These are phyloP conservation scores for Aselliscus stoliczkanus DNA, from an alignment of 2,797 vertebrate genomes.

Conservation along the genomic window DNA sequence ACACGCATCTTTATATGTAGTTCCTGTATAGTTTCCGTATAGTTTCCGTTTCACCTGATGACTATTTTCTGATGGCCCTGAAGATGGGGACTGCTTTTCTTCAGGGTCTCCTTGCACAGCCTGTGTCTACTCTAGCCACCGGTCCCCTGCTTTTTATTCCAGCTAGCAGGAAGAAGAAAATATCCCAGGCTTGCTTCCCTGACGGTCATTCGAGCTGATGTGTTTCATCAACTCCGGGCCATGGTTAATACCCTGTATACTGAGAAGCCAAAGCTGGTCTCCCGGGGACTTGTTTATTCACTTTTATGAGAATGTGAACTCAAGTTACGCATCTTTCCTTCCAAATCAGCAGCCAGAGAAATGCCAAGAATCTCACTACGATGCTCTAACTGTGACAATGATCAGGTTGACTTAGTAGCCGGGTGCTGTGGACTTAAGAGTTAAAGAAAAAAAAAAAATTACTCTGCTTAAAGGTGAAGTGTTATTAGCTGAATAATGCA, in stretches of 20 bases:
- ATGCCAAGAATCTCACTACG: not conserved
- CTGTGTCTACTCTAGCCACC: rapidly evolving
- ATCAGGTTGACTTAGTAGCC: not conserved
- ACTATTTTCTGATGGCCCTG: not conserved
- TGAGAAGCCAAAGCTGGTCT: not conserved
- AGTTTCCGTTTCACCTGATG: not conserved
- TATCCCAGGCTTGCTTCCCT: not conserved
- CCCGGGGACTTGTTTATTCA: not conserved
- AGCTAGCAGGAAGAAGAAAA: not conserved
- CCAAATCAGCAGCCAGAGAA: not conserved
- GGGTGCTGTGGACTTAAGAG: not conserved
- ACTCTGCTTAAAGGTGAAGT: not conserved
- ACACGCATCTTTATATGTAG: not conserved
- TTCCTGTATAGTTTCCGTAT: not conserved
- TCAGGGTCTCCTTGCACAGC: not conserved
- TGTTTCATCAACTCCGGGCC: not conserved
- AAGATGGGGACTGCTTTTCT: rapidly evolving
- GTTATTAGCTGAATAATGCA: not conserved
- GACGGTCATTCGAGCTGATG: not conserved
- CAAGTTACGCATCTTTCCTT: slow-evolving; percentile 15
- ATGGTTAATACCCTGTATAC: not conserved
- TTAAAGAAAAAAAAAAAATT: not conserved
- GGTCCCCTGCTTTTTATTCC: not conserved
- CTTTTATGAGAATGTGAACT: not conserved
- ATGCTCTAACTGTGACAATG: not conserved